A percentile compares a stretch with the other conserved stretches of the same genome.
These are phyloP conservation scores for Plagiodera versicolora DNA, from an alignment of 2,888 invertebrate species.

Conservation along the genomic window DNA sequence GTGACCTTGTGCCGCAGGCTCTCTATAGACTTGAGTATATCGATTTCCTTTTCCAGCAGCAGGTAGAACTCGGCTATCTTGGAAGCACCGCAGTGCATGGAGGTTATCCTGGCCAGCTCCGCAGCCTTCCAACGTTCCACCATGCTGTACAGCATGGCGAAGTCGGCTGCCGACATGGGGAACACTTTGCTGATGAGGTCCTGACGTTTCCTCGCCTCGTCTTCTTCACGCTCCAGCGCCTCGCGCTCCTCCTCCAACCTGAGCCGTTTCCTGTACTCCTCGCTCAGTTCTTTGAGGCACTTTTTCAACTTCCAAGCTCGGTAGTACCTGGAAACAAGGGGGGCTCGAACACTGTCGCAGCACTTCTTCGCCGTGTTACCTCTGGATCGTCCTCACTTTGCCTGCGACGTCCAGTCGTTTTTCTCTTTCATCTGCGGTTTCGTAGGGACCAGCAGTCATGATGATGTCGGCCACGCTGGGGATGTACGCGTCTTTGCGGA, in stretches of 20 bases:
- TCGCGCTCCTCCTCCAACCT: slow-evolving; percentile 60
- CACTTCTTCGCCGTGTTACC: no score
- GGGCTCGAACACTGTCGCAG: no score
- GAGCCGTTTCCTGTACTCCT: slow-evolving; percentile 57
- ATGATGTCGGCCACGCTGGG: slow-evolving; percentile 66
- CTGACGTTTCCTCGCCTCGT: slow-evolving; percentile 58
- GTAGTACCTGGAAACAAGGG: slow-evolving; percentile 56
- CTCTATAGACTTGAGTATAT: slow-evolving; percentile 69
- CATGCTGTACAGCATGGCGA: slow-evolving; percentile 72
- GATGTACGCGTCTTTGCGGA: slow-evolving; percentile 60
- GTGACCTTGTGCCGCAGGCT: slow-evolving; percentile 64
- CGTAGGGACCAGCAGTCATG: slow-evolving; percentile 64
- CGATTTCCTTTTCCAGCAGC: slow-evolving; percentile 73
- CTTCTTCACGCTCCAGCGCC: slow-evolving; percentile 55
- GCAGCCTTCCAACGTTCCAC: slow-evolving; percentile 69
- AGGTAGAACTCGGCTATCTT: slow-evolving; percentile 71
- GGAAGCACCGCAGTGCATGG: slow-evolving; percentile 66
- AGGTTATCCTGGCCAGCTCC: slow-evolving; percentile 65
- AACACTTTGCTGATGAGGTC: slow-evolving; percentile 69
- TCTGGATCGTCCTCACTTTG: slow-evolving; percentile 64
- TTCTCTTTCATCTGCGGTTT: slow-evolving; percentile 66
- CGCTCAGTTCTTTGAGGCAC: slow-evolving; percentile 57
- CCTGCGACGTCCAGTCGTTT: slow-evolving; percentile 59
- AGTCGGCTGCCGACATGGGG: slow-evolving; percentile 72
- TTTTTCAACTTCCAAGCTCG: slow-evolving; percentile 61